Evolutionary conservation across 2,888 invertebrate genomes (phyloP), one percentile per base, ranked within the genome.

Genomic region (Sarcophaga variegata): DNA sequence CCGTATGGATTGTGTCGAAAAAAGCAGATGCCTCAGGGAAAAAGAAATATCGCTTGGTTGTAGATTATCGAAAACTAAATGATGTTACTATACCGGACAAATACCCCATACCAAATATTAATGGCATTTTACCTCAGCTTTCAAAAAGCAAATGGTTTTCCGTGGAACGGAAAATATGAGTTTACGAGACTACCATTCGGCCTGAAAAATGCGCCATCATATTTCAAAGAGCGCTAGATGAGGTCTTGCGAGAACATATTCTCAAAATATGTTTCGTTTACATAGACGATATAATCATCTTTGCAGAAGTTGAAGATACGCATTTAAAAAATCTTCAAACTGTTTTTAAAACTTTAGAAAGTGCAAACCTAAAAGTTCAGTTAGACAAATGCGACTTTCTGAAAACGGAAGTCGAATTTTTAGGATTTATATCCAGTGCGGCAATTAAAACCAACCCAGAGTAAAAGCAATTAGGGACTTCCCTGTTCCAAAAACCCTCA

Each of bases 381-480:
- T 27, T 27, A 27, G 27, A 27, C 27, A 27, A 27, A 27, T 27
- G 4, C 4, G 27, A 27, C 27, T 27, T 27, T 5, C 27, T 27
- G 5, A 27, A 27, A 27, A 27, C 5, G 27, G 27, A 27, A 27
- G 27, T 27, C 4, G 27, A 27, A 5, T 27, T 27, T 25, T 63
- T 62, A 62, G 62, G 74, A 74, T 74, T 74, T 47, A 47, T 74
- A 62, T 74, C 60, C 0, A 37, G 17, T 22, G 25, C 6, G 17
- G 74, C 45, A 3, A 62, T 74, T 47, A 74, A 63, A 74, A 74
- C 22, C 22, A 74, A 74, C 11, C 74, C 74, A 74, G 22, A 63
- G 63, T 74, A 22, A 63, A 47, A 17, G n/a, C 62, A 14, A 74
- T 74, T 63, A 63, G 17, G 17, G 47, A 74, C 22, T 74, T 74